Percentiles rank a stretch among this genome's conserved stretches.
These are phyloP conservation scores for Eristalinus sepulchralis DNA, from an alignment of 2,888 invertebrate species.

Conservation along the genomic window DNA sequence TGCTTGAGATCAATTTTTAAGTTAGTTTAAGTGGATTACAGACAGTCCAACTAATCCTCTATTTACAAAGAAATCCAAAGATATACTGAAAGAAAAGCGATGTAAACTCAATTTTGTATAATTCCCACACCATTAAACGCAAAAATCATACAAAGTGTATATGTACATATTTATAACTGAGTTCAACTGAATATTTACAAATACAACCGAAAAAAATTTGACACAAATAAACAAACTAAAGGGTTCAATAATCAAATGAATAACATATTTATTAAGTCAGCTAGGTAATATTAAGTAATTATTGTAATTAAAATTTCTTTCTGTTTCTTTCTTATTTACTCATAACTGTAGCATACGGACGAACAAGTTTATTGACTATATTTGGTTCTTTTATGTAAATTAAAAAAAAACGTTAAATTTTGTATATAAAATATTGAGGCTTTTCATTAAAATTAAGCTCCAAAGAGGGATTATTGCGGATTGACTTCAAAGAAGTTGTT, in stretches of 20 bases:
- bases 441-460: slow-evolving; percentile 16
- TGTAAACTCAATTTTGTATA: not conserved
- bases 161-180: slow-evolving; percentile 8
- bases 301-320: not conserved
- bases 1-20: no score
- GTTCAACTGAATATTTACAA: slow-evolving; percentile 13
- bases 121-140: not conserved
- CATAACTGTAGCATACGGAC: slow-evolving; percentile 13
- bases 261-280: slow-evolving; percentile 44
- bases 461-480: not conserved
- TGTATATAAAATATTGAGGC: slow-evolving; percentile 48
- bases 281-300: slow-evolving; percentile 10
- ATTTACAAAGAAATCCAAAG: not conserved
- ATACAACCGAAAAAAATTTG: no score
- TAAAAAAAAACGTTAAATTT: not conserved
- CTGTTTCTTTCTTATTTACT: slow-evolving; percentile 11
- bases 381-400: not conserved
- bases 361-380: not conserved
- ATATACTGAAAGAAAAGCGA: not conserved
- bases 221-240: not conserved
- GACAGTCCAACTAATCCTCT: not conserved
- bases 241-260: slow-evolving; percentile 27
- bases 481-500: not conserved
- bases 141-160: not conserved
- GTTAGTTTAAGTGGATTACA: no score